phyloP scores from a whole-genome alignment of 2,888 invertebrate genomes.

The Busseola fusca region DNA sequence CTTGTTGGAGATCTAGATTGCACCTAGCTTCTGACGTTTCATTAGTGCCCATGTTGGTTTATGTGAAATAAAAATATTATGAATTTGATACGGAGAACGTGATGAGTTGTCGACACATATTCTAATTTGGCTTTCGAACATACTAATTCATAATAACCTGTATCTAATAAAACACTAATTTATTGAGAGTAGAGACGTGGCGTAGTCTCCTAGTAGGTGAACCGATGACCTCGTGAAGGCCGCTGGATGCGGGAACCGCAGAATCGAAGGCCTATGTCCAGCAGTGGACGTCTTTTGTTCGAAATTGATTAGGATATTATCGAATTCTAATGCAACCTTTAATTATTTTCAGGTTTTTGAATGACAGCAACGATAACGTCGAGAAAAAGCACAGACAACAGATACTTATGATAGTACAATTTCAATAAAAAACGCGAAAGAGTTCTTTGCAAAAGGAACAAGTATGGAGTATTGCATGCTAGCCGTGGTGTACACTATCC shows the following conservation, averaged over 20 bases:
- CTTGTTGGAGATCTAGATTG: background rate
- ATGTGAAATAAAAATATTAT: too few relatives aligned
- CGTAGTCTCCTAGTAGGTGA: background rate
- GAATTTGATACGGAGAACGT: constrained; percentile 10
- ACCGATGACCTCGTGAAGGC: background rate
- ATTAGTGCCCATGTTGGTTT: too few relatives aligned
- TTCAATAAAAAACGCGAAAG: constrained; percentile 17
- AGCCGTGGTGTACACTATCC: constrained; percentile 69
- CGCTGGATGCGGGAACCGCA: background rate
- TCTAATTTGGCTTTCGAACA: background rate
- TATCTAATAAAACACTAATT: background rate
- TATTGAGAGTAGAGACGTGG: background rate
- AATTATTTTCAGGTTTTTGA: constrained; percentile 52
- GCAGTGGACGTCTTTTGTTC: background rate
- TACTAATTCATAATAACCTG: background rate
- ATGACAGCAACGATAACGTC: constrained; percentile 28
- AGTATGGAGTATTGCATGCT: constrained; percentile 74
- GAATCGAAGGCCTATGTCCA: background rate
- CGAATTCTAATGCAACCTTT: constrained; percentile 4
- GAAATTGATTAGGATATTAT: background rate
- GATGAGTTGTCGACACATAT: background rate
- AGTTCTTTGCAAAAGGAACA: constrained; percentile 18
- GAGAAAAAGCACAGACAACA: constrained; percentile 13
- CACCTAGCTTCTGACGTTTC: too few relatives aligned
- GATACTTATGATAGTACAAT: constrained; percentile 21